A percentile compares a stretch with the other conserved stretches of the same genome.
Conservation (phyloP, 2,888 invertebrate genomes). For the Drosophila meridionalis region DNA sequence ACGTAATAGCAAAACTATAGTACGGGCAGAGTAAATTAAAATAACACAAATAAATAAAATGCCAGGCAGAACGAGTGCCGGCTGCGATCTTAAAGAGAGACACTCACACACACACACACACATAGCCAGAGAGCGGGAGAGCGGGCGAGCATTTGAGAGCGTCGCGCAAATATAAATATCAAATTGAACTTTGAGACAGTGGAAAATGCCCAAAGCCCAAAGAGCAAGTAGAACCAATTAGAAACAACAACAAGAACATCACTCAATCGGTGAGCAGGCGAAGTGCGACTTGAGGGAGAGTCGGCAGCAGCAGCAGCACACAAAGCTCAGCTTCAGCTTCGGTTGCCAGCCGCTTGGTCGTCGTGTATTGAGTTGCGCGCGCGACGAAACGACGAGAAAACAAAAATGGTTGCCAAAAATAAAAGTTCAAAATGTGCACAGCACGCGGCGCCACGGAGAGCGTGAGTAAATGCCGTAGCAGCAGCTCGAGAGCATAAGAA, state of each 20-base stretch:
- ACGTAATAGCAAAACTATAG: constrained; percentile 75
- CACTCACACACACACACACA: background rate
- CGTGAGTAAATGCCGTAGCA: constrained; percentile 23
- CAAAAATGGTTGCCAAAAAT: constrained; percentile 71
- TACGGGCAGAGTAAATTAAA: constrained; percentile 69
- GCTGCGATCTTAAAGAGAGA: constrained; percentile 39
- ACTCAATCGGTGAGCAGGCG: background rate
- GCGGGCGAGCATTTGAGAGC: constrained; percentile 22
- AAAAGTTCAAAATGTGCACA: constrained; percentile 59
- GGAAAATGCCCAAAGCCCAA: constrained; percentile 77
- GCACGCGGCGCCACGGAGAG: constrained; percentile 53
- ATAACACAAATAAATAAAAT: constrained; percentile 77
- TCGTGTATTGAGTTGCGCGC: constrained; percentile 67
- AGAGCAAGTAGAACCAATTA: constrained; percentile 48
- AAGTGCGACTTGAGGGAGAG: constrained; percentile 20
- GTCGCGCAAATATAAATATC: constrained; percentile 57
- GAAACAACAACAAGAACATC: constrained; percentile 15
- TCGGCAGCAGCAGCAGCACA: constrained; percentile 3
- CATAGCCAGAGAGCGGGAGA: background rate
- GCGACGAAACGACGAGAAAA: constrained; percentile 41
- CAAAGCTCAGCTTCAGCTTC: constrained; percentile 11
- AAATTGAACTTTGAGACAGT: constrained; percentile 77
- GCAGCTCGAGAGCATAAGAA: constrained; percentile 10
- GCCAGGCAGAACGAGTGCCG: constrained; percentile 40
- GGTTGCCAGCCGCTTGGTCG: background rate